phyloP scores from a whole-genome alignment of 53 echinoderm and acorn worm genomes.

The Echinarachnius parma region DNA sequence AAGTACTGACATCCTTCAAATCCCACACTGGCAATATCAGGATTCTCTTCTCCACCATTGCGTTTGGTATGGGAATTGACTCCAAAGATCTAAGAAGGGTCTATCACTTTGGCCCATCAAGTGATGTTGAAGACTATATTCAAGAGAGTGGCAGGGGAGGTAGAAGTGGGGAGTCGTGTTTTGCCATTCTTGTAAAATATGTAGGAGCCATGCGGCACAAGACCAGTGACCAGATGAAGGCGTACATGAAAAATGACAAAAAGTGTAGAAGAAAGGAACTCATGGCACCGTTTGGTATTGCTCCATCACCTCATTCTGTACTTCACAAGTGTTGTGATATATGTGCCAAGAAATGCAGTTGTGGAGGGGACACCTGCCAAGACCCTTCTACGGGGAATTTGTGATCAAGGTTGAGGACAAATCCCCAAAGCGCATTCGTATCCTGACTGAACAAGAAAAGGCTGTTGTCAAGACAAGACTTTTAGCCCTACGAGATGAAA shows the following conservation, averaged over 20 bases:
- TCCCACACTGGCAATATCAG: constrained; percentile 11
- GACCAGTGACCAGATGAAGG: not conserved
- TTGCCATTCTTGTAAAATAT: constrained; percentile 44
- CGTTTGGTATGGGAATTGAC: constrained; percentile 56
- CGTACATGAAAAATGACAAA: not conserved
- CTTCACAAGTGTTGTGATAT: constrained; percentile 14
- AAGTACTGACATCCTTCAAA: constrained; percentile 5
- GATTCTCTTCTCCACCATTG: constrained; percentile 44
- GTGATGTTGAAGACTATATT: constrained; percentile 32
- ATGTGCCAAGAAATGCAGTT: not conserved
- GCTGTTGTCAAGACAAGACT: not conserved
- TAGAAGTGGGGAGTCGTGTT: constrained; percentile 27
- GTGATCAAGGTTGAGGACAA: not conserved
- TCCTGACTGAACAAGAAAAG: not conserved
- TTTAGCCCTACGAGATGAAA: constrained; percentile 1
- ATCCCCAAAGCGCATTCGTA: not conserved
- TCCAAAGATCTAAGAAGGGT: constrained; percentile 40
- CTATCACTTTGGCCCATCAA: constrained; percentile 42
- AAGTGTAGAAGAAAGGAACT: not conserved
- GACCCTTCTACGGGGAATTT: not conserved
- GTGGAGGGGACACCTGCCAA: not conserved
- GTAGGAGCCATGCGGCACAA: not conserved
- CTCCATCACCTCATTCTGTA: not conserved
- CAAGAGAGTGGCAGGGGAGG: constrained; percentile 47
- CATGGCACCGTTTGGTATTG: constrained; percentile 9